Evolutionary conservation across 2,797 vertebrate genomes (phyloP).

Genomic region (Microhierax caerulescens): DNA sequence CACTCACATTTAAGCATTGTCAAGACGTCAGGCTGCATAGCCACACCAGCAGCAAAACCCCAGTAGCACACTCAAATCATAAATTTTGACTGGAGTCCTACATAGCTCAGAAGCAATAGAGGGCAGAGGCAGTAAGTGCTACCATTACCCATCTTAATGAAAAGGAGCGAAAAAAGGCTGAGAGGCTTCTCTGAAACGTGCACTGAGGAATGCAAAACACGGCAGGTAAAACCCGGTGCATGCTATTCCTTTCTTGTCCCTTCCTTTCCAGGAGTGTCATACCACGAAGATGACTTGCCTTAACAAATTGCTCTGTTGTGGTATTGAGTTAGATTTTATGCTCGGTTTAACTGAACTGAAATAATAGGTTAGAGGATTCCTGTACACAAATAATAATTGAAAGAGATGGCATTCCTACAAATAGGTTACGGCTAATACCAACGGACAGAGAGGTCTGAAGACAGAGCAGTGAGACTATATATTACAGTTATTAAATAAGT

Average conservation of each 20-base stretch:
- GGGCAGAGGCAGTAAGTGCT: background rate
- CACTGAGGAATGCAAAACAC: background rate
- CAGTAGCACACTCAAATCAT: background rate
- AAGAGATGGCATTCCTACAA: background rate
- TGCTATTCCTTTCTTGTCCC: background rate
- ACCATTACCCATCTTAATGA: background rate
- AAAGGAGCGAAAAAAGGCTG: background rate
- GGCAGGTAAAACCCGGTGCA: background rate
- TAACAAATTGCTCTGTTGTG: background rate
- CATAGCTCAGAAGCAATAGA: background rate
- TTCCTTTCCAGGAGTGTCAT: background rate
- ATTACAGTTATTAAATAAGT: background rate
- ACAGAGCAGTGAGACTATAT: background rate
- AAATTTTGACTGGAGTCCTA: background rate
- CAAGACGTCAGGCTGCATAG: background rate
- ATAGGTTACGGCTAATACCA: background rate
- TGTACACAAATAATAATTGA: background rate
- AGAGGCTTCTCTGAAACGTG: background rate
- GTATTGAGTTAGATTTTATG: slow-evolving; percentile 28
- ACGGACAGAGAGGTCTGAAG: background rate
- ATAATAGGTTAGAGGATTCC: background rate
- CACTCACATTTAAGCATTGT: background rate
- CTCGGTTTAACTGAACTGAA: slow-evolving; percentile 26
- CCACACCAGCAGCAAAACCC: background rate
- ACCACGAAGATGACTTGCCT: background rate